Base-by-base conservation (phyloP, 2,113 vertebrate genomes). In the Leucopsar rothschildi region DNA sequence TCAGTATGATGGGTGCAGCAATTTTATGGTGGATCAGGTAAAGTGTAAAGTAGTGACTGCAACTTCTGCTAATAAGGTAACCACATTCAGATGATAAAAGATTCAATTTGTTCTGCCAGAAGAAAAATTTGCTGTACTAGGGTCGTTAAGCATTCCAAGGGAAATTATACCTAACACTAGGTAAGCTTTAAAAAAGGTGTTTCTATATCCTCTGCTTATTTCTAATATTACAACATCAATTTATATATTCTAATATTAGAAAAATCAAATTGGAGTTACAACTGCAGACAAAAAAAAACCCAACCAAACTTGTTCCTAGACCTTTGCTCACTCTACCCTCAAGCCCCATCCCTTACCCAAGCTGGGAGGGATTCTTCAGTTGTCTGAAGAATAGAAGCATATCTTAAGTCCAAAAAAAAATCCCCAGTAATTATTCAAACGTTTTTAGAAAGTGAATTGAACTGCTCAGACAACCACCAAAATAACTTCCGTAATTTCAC, bases 281-380 rank as follows among this genome's bases (percentile, higher is more conserved):
- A 31, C 1, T 65, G 37, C 25, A 81, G 53, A 53, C 11, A 55
- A 59, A 57, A 75, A 14, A 56, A n/a, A 1, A 3, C 11, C 21
- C 42, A 50, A 44, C 11, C 33, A 60, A 44, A 73, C 5, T 39
- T 80, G 11, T 52, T 65, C 39, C 47, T 45, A 70, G 37, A 82
- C 52, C 5, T 16, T 57, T 57, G 31, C 19, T n/a, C 50, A 57
- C 39, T 55, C 49, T 20, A 33, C 4, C 20, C 15, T 80, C 39
- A 71, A 71, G 47, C 47, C 56, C 22, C 9, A 75, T 47, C 8
- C 42, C 24, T 29, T 24, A 70, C 16, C 28, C 28, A 71, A 12
- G 28, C 33, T 3, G 11, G 4, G 9, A 0, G 3, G 2, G 37
- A 37, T 37, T 37, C 37, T 37, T 37, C 12, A 64, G 23, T 4